Evolutionary conservation across 2,797 vertebrate species (phyloP).

Genomic region (Austrolebias charrua): DNA sequence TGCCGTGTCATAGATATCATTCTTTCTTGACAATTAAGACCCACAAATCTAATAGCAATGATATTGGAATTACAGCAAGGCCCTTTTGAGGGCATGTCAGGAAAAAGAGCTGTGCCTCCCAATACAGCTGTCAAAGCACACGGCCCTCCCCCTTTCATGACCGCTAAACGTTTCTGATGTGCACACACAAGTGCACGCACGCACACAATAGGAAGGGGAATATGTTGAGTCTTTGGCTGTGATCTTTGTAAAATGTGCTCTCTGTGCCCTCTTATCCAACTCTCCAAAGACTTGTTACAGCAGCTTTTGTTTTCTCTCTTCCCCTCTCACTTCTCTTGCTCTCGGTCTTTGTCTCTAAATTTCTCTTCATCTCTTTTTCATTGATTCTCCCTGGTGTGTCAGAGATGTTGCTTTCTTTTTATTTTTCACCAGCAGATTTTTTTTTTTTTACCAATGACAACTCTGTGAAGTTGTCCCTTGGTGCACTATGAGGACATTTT

Average conservation of each 20-base stretch:
- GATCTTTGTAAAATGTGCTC: conserved; percentile 74
- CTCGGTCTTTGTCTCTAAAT: conserved; percentile 71
- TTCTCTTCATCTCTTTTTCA: conserved; percentile 74
- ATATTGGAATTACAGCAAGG: conserved; percentile 80
- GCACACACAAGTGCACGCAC: conserved; percentile 15
- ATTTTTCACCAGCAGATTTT: conserved; percentile 42
- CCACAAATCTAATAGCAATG: conserved; percentile 81
- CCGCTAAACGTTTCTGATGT: conserved; percentile 56
- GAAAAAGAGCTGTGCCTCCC: conserved; percentile 61
- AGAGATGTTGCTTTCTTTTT: conserved; percentile 67
- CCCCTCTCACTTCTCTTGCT: conserved; percentile 49
- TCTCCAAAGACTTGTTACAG: conserved; percentile 78
- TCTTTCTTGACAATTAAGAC: conserved; percentile 84
- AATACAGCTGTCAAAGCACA: conserved; percentile 73
- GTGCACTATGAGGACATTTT: conserved; percentile 60
- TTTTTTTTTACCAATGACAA: conserved; percentile 32
- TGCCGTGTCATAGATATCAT: conserved; percentile 71
- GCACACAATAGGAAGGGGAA: conserved; percentile 56
- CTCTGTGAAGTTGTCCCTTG: conserved; percentile 59
- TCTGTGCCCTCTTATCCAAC: conserved; percentile 74
- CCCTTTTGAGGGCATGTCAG: conserved; percentile 71
- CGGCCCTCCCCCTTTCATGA: conserved; percentile 48
- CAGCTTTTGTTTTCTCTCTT: conserved; percentile 76
- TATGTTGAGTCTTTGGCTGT: conserved; percentile 70
- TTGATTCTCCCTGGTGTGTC: conserved; percentile 75